These are phyloP conservation scores for Pristionchus mayeri DNA, from an alignment of 2,888 invertebrate species.

Conservation along the genomic window DNA sequence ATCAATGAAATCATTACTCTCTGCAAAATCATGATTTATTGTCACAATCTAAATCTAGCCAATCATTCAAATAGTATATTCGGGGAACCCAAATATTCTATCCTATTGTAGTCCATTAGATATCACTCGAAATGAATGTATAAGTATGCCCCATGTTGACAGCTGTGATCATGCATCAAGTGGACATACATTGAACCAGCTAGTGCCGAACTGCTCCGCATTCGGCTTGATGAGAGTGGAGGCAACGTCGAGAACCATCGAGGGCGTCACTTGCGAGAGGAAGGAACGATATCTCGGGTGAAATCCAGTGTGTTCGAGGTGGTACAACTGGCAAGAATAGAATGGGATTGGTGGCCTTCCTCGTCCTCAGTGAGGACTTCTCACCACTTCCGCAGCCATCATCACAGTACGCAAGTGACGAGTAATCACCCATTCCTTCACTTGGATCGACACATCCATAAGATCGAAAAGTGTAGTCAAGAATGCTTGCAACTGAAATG, in stretches of 20 bases:
- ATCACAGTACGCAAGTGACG: neutral
- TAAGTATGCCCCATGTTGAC: too few relatives aligned
- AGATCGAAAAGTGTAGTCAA: neutral
- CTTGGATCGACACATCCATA: neutral
- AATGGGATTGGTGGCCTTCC: neutral
- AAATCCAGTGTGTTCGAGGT: neutral
- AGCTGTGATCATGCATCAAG: too few relatives aligned
- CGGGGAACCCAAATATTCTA: neutral
- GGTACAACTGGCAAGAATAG: slow-evolving; percentile 7
- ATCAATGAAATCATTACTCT: neutral
- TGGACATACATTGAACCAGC: neutral
- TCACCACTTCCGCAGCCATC: neutral
- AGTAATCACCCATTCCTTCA: neutral
- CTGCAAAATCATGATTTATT: neutral
- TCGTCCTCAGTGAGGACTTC: neutral
- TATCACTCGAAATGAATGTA: too few relatives aligned
- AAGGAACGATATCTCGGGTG: neutral
- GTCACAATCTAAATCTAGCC: too few relatives aligned
- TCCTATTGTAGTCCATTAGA: too few relatives aligned
- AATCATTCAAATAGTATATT: neutral
- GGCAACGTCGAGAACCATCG: neutral
- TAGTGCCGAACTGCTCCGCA: neutral
- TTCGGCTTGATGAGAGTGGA: neutral
- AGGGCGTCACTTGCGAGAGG: neutral
- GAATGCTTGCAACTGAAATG: neutral